Evolutionary conservation across 2,797 vertebrate species (phyloP), one percentile per base, ranked within the genome.

Genomic region (Sebastes minor): DNA sequence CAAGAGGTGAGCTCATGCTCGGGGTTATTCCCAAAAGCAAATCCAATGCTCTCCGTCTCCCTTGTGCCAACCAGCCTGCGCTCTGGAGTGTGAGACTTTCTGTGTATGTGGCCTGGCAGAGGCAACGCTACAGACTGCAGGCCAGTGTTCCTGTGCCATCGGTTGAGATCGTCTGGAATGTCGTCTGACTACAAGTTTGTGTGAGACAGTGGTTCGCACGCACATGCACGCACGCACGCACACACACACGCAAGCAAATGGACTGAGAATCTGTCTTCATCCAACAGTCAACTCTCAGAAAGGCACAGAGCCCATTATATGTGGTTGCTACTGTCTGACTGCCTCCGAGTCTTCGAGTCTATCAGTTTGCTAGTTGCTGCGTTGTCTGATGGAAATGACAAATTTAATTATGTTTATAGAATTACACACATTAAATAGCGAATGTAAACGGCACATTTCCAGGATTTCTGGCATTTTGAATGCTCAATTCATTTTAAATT

Each of bases 91-190:
- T 78, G 71, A 38, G 74, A 18, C 60, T 42, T 33, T 74, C 30
- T 49, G 74, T 57, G 63, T 62, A 10, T 56, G 33, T 60, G 73
- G 57, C 32, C 57, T 84, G 78, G 66, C 82, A 81, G 74, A 85
- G 61, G 49, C 80, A 80, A 71, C 80, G 59, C 35, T 49, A 74
- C 25, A 71, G 72, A 74, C 81, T 77, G 82, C 62, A 83, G 77
- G 55, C 33, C 70, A 42, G 62, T 78, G 64, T 91, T 92, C 79
- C 82, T 75, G 63, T 86, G 83, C 85, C 68, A 78, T 87, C 68
- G 81, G 80, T 90, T 65, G 28, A 86, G 90, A 91, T 69, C 52
- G 86, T 90, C 90, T 89, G 94, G 95, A 95, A 94, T 95, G 94
- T 82, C 18, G 89, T 91, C 86, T 87, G 90, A 94, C 90, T 71